Conservation (phyloP, 2,888 invertebrate species). For the Furcula furcula region DNA sequence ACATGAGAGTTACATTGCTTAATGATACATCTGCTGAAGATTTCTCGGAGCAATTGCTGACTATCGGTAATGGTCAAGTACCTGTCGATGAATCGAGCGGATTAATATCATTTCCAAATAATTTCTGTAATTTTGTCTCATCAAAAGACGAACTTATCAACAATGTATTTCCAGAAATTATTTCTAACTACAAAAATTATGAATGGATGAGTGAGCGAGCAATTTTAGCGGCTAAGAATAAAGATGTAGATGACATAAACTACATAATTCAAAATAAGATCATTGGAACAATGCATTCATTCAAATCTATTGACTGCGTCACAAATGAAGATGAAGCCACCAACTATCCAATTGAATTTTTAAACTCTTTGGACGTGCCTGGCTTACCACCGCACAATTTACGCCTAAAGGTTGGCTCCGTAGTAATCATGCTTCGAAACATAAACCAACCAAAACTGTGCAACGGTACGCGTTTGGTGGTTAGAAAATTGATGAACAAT, state of each 20-base stretch:
- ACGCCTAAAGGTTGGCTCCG: constrained; percentile 33
- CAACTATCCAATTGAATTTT: constrained; percentile 42
- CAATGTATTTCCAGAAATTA: constrained; percentile 26
- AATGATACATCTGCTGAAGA: constrained; percentile 22
- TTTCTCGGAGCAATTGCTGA: constrained; percentile 29
- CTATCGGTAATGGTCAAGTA: constrained; percentile 23
- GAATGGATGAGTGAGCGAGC: constrained; percentile 37
- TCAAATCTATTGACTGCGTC: constrained; percentile 27
- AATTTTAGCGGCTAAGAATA: constrained; percentile 40
- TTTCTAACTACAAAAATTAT: constrained; percentile 25
- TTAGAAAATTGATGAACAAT: constrained; percentile 24
- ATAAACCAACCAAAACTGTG: constrained; percentile 26
- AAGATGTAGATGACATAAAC: constrained; percentile 41
- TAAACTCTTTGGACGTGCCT: constrained; percentile 36
- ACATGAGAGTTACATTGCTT: constrained; percentile 18
- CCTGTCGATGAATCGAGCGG: constrained; percentile 23
- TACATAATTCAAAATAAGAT: constrained; percentile 35
- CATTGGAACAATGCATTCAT: not conserved
- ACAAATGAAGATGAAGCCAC: constrained; percentile 31
- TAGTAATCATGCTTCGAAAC: constrained; percentile 37
- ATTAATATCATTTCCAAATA: constrained; percentile 22
- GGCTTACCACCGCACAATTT: constrained; percentile 35
- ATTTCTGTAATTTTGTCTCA: constrained; percentile 14
- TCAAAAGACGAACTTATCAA: constrained; percentile 29
- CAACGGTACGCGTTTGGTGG: constrained; percentile 22